A percentile compares a stretch with the other conserved stretches of the same genome.
Conservation (phyloP, 2,113 vertebrate species). For the Genyomyrus donnyi region DNA sequence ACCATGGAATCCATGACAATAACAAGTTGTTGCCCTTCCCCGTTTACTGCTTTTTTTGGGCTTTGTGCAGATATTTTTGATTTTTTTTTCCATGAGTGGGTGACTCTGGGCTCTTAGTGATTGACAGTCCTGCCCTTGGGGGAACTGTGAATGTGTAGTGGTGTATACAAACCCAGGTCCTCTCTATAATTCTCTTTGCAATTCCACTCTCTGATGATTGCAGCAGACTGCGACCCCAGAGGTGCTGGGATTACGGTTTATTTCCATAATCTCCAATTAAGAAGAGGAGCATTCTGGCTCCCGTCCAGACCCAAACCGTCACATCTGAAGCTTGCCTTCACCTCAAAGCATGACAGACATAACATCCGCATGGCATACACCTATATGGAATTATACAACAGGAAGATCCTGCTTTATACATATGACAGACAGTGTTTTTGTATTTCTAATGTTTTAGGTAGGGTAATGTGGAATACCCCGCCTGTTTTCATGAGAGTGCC, state of each 20-base stretch:
- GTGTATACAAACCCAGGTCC: background rate
- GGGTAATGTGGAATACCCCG: background rate
- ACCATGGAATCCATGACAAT: background rate
- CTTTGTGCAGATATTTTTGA: background rate
- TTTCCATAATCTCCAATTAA: constrained; percentile 25
- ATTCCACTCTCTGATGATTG: constrained; percentile 14
- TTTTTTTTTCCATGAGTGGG: background rate
- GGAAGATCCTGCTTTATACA: background rate
- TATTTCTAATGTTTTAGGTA: background rate
- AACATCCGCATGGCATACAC: background rate
- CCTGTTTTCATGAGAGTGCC: background rate
- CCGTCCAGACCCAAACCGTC: background rate
- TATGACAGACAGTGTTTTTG: background rate
- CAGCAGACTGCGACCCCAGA: constrained; percentile 1
- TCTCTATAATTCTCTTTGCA: constrained; percentile 14
- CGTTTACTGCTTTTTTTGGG: background rate
- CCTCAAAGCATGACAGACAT: background rate
- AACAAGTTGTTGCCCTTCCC: background rate
- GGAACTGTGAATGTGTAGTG: background rate
- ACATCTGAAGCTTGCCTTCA: background rate
- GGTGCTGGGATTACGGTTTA: constrained; percentile 16
- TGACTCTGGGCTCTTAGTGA: background rate
- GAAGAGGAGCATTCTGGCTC: background rate
- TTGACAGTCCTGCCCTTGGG: constrained; percentile 6
- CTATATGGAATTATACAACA: background rate